Percentiles rank a stretch among this genome's conserved stretches.
phyloP scores from a whole-genome alignment of 2,888 invertebrate genomes.

The Pyrgus malvae region DNA sequence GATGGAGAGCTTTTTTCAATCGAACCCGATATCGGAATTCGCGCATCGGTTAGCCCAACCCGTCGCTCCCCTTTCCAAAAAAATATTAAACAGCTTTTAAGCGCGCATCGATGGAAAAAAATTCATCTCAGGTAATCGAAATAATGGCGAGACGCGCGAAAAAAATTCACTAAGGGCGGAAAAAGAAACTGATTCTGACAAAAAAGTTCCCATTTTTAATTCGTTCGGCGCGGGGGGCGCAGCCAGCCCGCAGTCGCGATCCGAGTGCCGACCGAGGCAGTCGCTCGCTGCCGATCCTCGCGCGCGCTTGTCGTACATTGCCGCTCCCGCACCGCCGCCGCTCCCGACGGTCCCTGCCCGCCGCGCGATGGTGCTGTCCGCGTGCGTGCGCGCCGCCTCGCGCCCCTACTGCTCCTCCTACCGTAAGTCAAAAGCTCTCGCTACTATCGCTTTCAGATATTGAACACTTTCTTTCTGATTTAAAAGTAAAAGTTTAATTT shows the following conservation, averaged over 20 bases:
- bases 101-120: slow-evolving; percentile 70
- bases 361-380: slow-evolving; percentile 63
- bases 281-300: no score
- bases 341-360: slow-evolving; percentile 32
- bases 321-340: no score
- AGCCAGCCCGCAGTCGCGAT: slow-evolving; percentile 27
- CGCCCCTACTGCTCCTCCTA: slow-evolving; percentile 61
- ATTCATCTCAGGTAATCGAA: slow-evolving; percentile 78
- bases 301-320: no score
- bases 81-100: slow-evolving; percentile 81
- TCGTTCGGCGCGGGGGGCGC: slow-evolving; percentile 48
- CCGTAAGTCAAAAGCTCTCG: slow-evolving; percentile 55
- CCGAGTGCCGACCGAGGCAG: no score
- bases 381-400: slow-evolving; percentile 70
- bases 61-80: slow-evolving; percentile 70
- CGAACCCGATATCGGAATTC: slow-evolving; percentile 75
- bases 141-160: slow-evolving; percentile 75
- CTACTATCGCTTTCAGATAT: no score
- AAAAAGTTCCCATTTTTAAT: slow-evolving; percentile 76
- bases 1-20: slow-evolving; percentile 48
- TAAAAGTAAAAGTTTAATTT: not conserved
- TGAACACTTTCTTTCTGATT: not conserved
- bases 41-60: slow-evolving; percentile 74
- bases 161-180: slow-evolving; percentile 81
- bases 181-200: slow-evolving; percentile 79